Base-by-base conservation (phyloP, 2,797 vertebrate genomes). In the Girardinus metallicus region DNA sequence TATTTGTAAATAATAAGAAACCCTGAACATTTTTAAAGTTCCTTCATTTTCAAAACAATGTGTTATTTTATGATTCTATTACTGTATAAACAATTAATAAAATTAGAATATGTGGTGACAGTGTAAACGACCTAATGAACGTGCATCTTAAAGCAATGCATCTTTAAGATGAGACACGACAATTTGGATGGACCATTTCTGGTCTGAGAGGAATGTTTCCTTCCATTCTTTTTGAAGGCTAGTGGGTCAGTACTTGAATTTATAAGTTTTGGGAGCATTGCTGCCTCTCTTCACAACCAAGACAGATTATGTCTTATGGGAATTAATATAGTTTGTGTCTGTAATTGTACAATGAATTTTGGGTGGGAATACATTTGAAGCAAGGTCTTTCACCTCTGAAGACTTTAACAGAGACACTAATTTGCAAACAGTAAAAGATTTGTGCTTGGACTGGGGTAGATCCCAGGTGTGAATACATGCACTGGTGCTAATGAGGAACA, bases 401-500 rank as follows among this genome's bases (percentile, higher is more conserved):
- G 80, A 87, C 78, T 86, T 89, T 82, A 84, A 87, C 5, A 76
- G 36, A 81, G 79, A 85, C 83, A 83, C 84, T 92, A 91, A 93
- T 91, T 90, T 89, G 86, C 86, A 85, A 89, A 90, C 39, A 76
- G 86, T 86, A 62, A 83, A 84, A 88, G 88, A 91, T 83, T 86
- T 87, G 86, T 78, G 84, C 84, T 39, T 57, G 78, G 83, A 83
- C 85, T 62, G 72, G 26, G 82, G 74, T 82, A 53, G 84, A 83
- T 89, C 86, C 87, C 85, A 91, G 86, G 91, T 93, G 93, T 87
- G 87, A 91, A 79, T 88, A 76, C 86, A 83, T 87, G 80, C 79
- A 75, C 74, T 76, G 80, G 64, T 87, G 74, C 86, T 93, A 93
- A 94, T 92, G 89, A 92, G 88, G 78, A 88, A 84, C 34, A 77